Conservation (phyloP, 2,888 invertebrate species). For the Octonoba sinensis region DNA sequence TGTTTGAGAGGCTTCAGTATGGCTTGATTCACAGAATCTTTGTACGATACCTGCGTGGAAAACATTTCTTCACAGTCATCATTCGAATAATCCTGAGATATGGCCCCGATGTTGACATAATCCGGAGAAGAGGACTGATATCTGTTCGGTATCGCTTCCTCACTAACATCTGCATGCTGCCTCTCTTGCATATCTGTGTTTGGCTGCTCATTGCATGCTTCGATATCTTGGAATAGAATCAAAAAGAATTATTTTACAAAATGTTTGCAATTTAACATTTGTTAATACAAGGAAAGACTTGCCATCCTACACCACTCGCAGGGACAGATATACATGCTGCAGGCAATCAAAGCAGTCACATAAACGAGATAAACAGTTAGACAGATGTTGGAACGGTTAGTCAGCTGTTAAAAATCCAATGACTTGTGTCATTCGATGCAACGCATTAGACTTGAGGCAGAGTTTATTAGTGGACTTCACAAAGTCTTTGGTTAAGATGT, state of each 20-base stretch:
- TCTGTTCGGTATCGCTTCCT: background rate
- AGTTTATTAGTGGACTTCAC: constrained; percentile 39
- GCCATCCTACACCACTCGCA: constrained; percentile 24
- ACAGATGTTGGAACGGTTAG: constrained; percentile 41
- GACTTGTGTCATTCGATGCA: constrained; percentile 42
- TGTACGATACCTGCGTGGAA: background rate
- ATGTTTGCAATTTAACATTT: background rate
- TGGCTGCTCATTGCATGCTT: constrained; percentile 9
- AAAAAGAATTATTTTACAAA: constrained; percentile 47
- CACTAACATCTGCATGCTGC: background rate
- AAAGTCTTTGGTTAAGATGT: constrained; percentile 10
- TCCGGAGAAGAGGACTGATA: constrained; percentile 64
- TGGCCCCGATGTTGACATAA: constrained; percentile 66
- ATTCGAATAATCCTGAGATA: constrained; percentile 12
- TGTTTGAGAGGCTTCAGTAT: constrained; percentile 37
- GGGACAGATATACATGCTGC: constrained; percentile 30
- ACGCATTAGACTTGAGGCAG: constrained; percentile 33
- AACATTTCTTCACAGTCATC: background rate
- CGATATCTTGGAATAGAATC: constrained; percentile 53
- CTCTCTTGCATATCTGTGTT: background rate
- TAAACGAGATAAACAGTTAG: constrained; percentile 40
- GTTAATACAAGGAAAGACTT: background rate
- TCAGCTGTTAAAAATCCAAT: constrained; percentile 32
- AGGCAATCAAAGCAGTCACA: constrained; percentile 27
- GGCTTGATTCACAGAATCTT: constrained; percentile 23